Base-by-base conservation (phyloP, 2,888 invertebrate genomes). In the Nomada lathburiana region DNA sequence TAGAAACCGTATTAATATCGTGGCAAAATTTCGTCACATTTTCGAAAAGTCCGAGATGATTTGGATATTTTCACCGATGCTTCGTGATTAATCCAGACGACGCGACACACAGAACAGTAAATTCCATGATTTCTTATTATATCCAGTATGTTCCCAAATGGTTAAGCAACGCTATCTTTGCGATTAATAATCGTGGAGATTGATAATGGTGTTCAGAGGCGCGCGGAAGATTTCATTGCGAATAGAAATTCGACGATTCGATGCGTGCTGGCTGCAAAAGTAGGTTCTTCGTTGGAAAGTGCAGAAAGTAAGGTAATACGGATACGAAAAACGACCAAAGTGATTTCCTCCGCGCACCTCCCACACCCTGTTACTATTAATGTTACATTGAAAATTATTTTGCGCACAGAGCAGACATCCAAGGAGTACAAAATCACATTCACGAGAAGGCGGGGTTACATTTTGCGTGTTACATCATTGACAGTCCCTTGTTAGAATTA, bases 371-470 rank as follows among this genome's bases (percentile, higher is more conserved):
- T 69, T 36, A 36, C 36, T 0, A 59, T 57, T 68, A 80, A 71
- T 79, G 50, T 55, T 71, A 74, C 65, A 74, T 16, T 59, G 76
- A 55, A 29, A 53, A 60, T 82, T 57, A 76, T 67, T 50, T 68
- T 69, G 77, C 42, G 70, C 67, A 62, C 52, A 78, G 64, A 78
- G 76, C 76, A 79, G 60, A 82, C 76, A 76, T 70, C 65, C 74
- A 82, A 73, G 71, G 69, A 79, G 76, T 82, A 86, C 50, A 77
- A 80, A 74, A 77, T 87, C 86, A 83, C 80, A 86, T 73, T 78
- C 72, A 85, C 26, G 59, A 50, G 72, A 84, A 88, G 84, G 77
- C 85, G 70, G 64, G 67, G 71, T 84, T 83, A 85, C 65, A 47
- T 47, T 80, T 77, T 77, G 71, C 68, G 72, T 36, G 36, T 83